Evolutionary conservation across 2,113 vertebrate species (phyloP).

Genomic region (Cheirogaleus medius): DNA sequence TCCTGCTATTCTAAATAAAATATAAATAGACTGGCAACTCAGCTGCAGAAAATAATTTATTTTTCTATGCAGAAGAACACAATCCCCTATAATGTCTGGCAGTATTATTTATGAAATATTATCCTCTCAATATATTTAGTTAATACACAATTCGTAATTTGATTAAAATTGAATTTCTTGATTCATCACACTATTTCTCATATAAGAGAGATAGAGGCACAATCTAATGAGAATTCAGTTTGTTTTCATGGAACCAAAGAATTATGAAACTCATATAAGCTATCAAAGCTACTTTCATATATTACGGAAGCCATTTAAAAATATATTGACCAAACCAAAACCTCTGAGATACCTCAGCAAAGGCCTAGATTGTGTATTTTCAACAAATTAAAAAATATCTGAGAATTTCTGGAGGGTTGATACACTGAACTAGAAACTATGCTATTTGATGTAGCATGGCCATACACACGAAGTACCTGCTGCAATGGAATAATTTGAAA

Average conservation of each 20-base stretch:
- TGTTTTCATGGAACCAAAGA: background rate
- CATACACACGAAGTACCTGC: background rate
- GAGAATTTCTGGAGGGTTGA: background rate
- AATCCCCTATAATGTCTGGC: background rate
- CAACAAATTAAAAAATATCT: background rate
- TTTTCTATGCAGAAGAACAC: constrained; percentile 9
- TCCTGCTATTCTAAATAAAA: constrained; percentile 11
- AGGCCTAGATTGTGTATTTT: background rate
- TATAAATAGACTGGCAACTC: background rate
- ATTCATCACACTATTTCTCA: background rate
- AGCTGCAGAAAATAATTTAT: constrained; percentile 9
- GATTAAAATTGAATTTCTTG: background rate
- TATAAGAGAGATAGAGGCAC: background rate
- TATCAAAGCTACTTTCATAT: background rate
- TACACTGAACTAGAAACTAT: background rate
- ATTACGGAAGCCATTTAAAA: background rate
- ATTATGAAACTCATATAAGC: background rate
- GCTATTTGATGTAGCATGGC: background rate
- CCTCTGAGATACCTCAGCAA: background rate
- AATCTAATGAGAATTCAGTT: background rate
- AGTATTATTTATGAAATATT: background rate
- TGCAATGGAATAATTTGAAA: background rate
- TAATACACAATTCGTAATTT: constrained; percentile 16
- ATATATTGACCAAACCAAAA: background rate
- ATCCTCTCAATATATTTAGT: background rate